Evolutionary conservation across 2,797 vertebrate species (phyloP).

Genomic region (Gorsachius magnificus): DNA sequence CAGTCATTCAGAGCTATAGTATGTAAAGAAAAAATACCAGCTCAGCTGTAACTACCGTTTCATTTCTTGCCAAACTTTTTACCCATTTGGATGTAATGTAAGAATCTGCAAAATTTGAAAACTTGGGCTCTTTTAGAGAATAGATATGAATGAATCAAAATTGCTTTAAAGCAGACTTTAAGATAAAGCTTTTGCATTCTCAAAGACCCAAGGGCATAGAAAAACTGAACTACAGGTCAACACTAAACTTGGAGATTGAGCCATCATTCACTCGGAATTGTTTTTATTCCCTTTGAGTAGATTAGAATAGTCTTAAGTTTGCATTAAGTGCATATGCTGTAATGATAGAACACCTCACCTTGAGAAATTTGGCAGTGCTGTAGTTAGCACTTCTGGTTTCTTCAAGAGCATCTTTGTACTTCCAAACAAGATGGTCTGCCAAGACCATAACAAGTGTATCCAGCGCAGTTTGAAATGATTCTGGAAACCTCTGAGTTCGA

Average conservation of each 20-base stretch:
- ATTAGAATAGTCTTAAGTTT: background rate
- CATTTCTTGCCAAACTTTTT: background rate
- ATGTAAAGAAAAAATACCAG: background rate
- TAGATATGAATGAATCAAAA: background rate
- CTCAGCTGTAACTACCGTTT: background rate
- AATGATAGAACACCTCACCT: constrained; percentile 77
- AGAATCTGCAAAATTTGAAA: background rate
- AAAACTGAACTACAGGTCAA: background rate
- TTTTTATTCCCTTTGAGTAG: background rate
- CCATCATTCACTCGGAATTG: background rate
- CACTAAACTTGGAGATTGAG: background rate
- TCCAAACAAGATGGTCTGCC: constrained; percentile 93
- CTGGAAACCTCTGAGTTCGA: constrained; percentile 90
- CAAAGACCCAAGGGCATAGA: background rate
- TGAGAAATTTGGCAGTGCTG: constrained; percentile 90
- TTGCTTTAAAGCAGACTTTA: background rate
- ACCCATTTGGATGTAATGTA: background rate
- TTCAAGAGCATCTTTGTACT: constrained; percentile 87
- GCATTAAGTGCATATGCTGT: background rate
- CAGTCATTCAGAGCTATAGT: background rate
- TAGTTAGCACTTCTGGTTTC: constrained; percentile 92
- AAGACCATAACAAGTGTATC: constrained; percentile 89
- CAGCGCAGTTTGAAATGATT: constrained; percentile 87
- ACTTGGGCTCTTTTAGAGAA: background rate
- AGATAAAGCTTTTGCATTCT: background rate